Percentiles rank a stretch among this genome's conserved stretches.
phyloP scores from a whole-genome alignment of 1,140 invertebrate genomes.

The Drosophila nigromelanica region DNA sequence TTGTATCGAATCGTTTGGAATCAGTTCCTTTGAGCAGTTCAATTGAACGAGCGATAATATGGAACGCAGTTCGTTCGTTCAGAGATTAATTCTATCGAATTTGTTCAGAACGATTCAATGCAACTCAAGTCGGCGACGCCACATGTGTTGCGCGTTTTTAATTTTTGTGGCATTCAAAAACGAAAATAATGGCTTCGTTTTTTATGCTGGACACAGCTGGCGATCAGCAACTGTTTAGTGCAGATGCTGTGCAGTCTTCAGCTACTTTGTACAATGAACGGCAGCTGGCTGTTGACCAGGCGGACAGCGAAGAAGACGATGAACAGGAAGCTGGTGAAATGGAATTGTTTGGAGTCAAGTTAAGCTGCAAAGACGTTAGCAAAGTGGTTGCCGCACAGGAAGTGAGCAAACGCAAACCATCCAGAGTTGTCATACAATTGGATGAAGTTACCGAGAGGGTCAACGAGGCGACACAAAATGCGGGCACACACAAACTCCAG shows the following conservation, averaged over 20 bases:
- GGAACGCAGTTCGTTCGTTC: too few relatives aligned
- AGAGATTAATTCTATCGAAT: too few relatives aligned
- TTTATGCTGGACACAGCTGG: slow-evolving; percentile 79
- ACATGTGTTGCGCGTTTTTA: slow-evolving; percentile 28
- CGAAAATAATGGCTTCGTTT: slow-evolving; percentile 56
- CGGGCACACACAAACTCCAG: slow-evolving; percentile 26
- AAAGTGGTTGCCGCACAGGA: slow-evolving; percentile 14
- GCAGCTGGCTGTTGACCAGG: slow-evolving; percentile 2
- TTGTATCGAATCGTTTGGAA: slow-evolving; percentile 12
- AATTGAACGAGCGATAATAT: not conserved
- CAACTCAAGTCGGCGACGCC: slow-evolving; percentile 1
- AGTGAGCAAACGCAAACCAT: slow-evolving; percentile 1
- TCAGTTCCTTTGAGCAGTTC: not conserved
- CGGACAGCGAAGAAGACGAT: slow-evolving; percentile 34
- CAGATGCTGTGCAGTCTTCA: slow-evolving; percentile 2
- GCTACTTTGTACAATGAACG: slow-evolving; percentile 24
- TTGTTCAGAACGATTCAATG: too few relatives aligned
- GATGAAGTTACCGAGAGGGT: slow-evolving; percentile 39
- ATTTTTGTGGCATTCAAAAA: not conserved
- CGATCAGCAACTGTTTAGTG: slow-evolving; percentile 58
- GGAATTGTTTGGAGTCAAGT: slow-evolving; percentile 64
- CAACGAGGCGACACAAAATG: slow-evolving; percentile 41
- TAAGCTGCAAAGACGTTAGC: slow-evolving; percentile 43
- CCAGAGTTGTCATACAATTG: slow-evolving; percentile 40
- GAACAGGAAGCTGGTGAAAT: slow-evolving; percentile 39